phyloP scores from a whole-genome alignment of 2,888 invertebrate genomes.

The Ditylenchus weischeri region DNA sequence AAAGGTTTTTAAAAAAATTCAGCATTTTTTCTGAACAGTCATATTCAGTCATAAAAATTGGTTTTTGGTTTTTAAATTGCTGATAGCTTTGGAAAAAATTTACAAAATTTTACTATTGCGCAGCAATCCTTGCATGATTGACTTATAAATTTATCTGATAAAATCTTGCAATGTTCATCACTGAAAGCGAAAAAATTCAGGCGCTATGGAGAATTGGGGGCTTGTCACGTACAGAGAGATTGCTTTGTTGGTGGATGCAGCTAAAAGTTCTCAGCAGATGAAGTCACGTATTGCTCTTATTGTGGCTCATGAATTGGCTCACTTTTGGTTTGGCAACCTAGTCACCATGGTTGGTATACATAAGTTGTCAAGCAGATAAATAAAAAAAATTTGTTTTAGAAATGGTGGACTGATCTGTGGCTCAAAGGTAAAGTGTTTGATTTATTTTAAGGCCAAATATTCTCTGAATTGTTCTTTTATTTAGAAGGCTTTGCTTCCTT shows the following conservation, averaged over 20 bases:
- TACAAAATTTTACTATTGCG: too few relatives aligned
- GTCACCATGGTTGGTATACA: slow-evolving; percentile 75
- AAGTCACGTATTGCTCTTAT: slow-evolving; percentile 80
- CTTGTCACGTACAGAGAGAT: slow-evolving; percentile 76
- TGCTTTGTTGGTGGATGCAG: slow-evolving; percentile 71
- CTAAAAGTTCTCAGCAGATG: slow-evolving; percentile 74
- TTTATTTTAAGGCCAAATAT: background rate
- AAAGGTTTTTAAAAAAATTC: background rate
- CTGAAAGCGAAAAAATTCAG: slow-evolving; percentile 11
- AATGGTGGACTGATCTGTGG: slow-evolving; percentile 53
- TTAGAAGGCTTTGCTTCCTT: slow-evolving; percentile 65
- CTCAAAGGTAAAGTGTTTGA: slow-evolving; percentile 23
- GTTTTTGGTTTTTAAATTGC: too few relatives aligned
- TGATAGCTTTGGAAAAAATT: too few relatives aligned
- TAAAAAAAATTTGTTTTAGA: slow-evolving; percentile 38
- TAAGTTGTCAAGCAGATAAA: slow-evolving; percentile 14
- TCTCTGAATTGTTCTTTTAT: slow-evolving; percentile 6
- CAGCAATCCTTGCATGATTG: too few relatives aligned
- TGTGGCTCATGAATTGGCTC: slow-evolving; percentile 80
- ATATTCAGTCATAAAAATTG: too few relatives aligned
- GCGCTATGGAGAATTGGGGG: slow-evolving; percentile 76
- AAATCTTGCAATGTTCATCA: background rate
- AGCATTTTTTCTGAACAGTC: background rate
- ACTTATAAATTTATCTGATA: background rate
- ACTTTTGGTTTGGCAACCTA: slow-evolving; percentile 97